Percentiles rank a stretch among this genome's conserved stretches.
These are phyloP conservation scores for Rhogogaster chlorosoma DNA, from an alignment of 2,888 invertebrate species.

Conservation along the genomic window DNA sequence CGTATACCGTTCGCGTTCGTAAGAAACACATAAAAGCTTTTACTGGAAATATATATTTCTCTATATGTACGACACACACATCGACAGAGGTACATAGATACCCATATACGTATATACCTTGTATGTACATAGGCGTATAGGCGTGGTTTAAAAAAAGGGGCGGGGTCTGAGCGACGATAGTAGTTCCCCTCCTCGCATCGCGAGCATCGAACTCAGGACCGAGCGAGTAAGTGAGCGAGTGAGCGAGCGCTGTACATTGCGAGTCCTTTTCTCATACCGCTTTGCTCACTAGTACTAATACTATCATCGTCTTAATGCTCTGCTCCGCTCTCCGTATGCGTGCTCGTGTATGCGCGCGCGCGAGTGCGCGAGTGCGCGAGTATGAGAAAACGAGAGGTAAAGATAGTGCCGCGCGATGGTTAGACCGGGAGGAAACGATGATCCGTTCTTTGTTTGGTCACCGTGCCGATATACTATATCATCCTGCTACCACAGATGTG, in stretches of 20 bases:
- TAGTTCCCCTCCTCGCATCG: slow-evolving; percentile 57
- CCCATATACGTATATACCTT: not conserved
- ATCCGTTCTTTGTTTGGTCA: slow-evolving; percentile 25
- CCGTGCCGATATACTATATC: not conserved
- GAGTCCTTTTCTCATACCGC: slow-evolving; percentile 70
- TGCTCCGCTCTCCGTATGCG: slow-evolving; percentile 4
- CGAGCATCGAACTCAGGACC: slow-evolving; percentile 75
- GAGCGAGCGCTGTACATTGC: not conserved
- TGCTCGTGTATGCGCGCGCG: not conserved
- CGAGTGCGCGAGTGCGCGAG: not conserved
- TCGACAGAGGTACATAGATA: not conserved
- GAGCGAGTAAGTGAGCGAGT: slow-evolving; percentile 59
- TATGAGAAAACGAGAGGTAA: slow-evolving; percentile 38
- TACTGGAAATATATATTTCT: not conserved
- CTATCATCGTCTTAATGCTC: slow-evolving; percentile 29
- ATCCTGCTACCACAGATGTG: not conserved
- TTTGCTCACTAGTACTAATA: slow-evolving; percentile 45
- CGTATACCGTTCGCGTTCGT: not conserved
- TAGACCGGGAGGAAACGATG: slow-evolving; percentile 1
- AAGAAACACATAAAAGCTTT: slow-evolving; percentile 7
- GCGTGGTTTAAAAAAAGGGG: slow-evolving; percentile 76
- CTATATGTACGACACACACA: not conserved
- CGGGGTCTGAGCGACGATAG: slow-evolving; percentile 61
- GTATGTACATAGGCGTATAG: slow-evolving; percentile 53
- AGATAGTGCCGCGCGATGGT: slow-evolving; percentile 53